A percentile compares a stretch with the other conserved stretches of the same genome.
phyloP scores from a whole-genome alignment of 1,140 invertebrate genomes.

The Ephestia elutella region DNA sequence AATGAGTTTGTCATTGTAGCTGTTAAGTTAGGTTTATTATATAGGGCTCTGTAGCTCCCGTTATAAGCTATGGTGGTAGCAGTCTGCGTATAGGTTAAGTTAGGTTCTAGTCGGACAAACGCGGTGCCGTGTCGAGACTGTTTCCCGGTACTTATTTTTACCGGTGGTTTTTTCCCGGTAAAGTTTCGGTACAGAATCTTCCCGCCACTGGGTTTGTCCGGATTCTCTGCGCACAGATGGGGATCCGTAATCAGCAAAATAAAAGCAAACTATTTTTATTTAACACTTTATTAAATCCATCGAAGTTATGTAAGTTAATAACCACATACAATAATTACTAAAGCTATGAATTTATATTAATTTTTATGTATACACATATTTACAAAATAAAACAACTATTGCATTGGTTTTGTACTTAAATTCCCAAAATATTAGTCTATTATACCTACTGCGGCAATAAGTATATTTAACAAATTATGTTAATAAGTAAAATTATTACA shows the following conservation, averaged over 20 bases:
- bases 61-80: too few species aligned
- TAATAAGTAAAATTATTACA: constrained; percentile 25
- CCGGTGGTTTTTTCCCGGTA: too few species aligned
- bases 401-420: constrained; percentile 37
- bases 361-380: constrained; percentile 67
- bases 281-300: constrained; percentile 48
- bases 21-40: too few species aligned
- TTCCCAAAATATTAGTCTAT: constrained; percentile 5
- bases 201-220: too few species aligned
- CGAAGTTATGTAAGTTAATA: constrained; percentile 23
- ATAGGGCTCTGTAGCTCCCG: too few species aligned
- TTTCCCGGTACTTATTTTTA: too few species aligned
- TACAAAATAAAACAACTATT: constrained; percentile 61
- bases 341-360: constrained; percentile 36
- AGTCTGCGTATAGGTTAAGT: too few species aligned
- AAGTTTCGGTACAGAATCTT: too few species aligned
- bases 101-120: too few species aligned
- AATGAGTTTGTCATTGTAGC: too few species aligned
- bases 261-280: constrained; percentile 15
- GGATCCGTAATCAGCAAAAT: background rate
- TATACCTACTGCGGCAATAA: constrained; percentile 1
- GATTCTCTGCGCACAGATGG: too few species aligned
- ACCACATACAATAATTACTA: constrained; percentile 13
- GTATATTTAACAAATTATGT: background rate
- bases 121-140: too few species aligned